Base-by-base conservation (phyloP, 1,140 invertebrate species). In the Thaumetopoea pityocampa region DNA sequence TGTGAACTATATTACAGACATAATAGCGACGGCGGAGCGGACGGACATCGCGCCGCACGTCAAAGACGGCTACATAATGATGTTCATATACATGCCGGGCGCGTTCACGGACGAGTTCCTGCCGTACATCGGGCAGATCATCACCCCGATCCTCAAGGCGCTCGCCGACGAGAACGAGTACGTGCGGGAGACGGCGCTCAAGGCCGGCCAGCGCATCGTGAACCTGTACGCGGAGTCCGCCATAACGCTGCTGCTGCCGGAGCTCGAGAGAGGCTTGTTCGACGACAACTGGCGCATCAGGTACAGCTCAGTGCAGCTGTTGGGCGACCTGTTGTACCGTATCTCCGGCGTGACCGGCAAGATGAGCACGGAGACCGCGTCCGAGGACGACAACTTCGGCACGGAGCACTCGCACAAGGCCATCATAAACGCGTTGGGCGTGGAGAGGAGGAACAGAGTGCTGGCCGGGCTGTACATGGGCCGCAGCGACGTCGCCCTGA, bases 31-130 rank as follows among this genome's bases (percentile, higher is more conserved):
- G 0, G 96, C 98, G 0, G 96, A 98, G 82, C 87, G 95, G 42
- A 91, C 92, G 1, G 97, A 99, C 78, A 96, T 99, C 54, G 95
- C 96, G 6, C 95, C 98, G 1, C 96, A 99, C 80, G 97, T 99
- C 0, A 96, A 98, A 63, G 98, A 99, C 87, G 98, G 98, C 14
- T 99, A 99, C 84, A 98, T 99, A 28, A 98, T 99, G 96, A 97
- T 99, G 94, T 99, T 99, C 78, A 99, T 99, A 71, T 99, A 99
- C 80, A 94, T 99, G 91, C 98, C 98, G 0, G 92, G 93, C 45
- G 96, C 97, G 1, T 99, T 99, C 85, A 96, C 94, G 1, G 91
- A 93, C 29, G 95, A 97, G 64, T 99, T 99, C 74, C 94, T 94
- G 3, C 93, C 94, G 0, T 99, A 99, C 77, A 98, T 99, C 62